Percentiles rank a stretch among this genome's conserved stretches.
phyloP scores from a whole-genome alignment of 2,888 invertebrate genomes.

The Lasioglossum vierecki region DNA sequence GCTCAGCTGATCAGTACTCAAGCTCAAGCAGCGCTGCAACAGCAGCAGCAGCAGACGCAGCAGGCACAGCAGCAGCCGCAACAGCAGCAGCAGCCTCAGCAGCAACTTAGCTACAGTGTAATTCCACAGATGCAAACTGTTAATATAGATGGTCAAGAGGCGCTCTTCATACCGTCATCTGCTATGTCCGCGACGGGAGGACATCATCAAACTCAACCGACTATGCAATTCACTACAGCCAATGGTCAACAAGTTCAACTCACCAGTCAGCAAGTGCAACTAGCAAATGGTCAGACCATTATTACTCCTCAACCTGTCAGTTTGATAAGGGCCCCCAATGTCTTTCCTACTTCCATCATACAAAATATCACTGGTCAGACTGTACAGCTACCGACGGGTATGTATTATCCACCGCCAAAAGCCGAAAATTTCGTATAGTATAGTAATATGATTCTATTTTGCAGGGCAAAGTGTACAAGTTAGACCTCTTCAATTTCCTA shows the following conservation, averaged over 20 bases:
- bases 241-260: constrained; percentile 82
- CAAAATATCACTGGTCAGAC: constrained; percentile 88
- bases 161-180: constrained; percentile 94
- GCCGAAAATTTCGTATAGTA: accelerated
- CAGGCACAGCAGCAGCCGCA: constrained; percentile 83
- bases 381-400: constrained; percentile 89
- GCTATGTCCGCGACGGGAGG: constrained; percentile 85
- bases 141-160: constrained; percentile 96
- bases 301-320: constrained; percentile 84
- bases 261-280: constrained; percentile 83
- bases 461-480: constrained; percentile 90
- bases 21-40: constrained; percentile 80
- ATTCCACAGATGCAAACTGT: constrained; percentile 95
- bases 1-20: constrained; percentile 81
- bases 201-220: constrained; percentile 83
- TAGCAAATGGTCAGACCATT: constrained; percentile 84
- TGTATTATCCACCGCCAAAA: neutral
- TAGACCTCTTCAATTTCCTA: constrained; percentile 88
- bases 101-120: constrained; percentile 85
- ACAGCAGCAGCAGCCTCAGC: constrained; percentile 85
- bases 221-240: constrained; percentile 82
- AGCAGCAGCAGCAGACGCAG: constrained; percentile 80
- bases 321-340: constrained; percentile 89
- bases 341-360: constrained; percentile 88
- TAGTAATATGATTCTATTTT: neutral